Conservation (phyloP, 2,888 invertebrate species). For the Lochmaea crataegi region DNA sequence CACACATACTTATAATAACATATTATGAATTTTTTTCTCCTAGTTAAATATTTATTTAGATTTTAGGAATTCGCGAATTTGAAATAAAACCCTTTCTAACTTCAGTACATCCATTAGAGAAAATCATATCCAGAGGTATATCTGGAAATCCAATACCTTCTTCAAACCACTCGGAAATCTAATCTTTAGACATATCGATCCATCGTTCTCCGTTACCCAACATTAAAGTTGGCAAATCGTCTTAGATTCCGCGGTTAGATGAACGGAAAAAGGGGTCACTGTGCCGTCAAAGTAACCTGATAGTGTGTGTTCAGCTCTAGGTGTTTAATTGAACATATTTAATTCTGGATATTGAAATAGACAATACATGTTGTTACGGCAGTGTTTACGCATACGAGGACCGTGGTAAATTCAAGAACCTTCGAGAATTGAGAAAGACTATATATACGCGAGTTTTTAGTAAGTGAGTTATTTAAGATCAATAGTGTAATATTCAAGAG, state of each 20-base stretch:
- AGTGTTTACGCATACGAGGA: no score
- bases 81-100: background rate
- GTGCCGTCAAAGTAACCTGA: conserved; percentile 3
- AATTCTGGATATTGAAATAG: background rate
- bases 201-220: conserved; percentile 25
- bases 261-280: conserved; percentile 27
- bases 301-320: background rate
- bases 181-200: conserved; percentile 40
- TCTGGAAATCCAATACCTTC: conserved; percentile 32
- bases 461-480: no score
- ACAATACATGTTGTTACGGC: no score
- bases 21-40: no score
- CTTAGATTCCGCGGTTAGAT: conserved; percentile 29
- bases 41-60: background rate
- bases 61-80: background rate
- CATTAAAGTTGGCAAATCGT: conserved; percentile 35
- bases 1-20: no score
- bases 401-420: no score
- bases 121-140: conserved; percentile 14
- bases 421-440: no score
- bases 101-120: conserved; percentile 15
- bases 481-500: no score
- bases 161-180: conserved; percentile 34
- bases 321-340: background rate
- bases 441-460: no score